phyloP scores from a whole-genome alignment of 2,113 vertebrate genomes.

The Pterocles orientalis region DNA sequence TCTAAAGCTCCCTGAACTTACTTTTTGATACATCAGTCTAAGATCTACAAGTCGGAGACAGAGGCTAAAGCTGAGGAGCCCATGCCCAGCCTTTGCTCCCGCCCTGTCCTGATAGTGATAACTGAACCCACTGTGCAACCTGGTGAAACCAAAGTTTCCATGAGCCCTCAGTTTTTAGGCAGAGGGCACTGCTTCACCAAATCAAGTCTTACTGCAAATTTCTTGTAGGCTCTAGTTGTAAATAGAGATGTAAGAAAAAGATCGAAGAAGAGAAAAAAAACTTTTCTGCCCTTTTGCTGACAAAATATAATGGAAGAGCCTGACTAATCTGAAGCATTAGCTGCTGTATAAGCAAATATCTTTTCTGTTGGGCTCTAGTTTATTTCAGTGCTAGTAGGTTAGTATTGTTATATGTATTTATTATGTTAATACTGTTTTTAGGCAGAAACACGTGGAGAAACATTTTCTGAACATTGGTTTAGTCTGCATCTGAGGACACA shows the following conservation, averaged over 20 bases:
- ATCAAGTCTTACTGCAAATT: background rate
- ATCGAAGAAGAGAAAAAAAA: background rate
- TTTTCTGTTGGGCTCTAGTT: background rate
- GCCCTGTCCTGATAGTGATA: background rate
- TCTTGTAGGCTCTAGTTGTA: background rate
- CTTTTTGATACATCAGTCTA: background rate
- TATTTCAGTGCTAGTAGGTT: background rate
- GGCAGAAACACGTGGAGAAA: background rate
- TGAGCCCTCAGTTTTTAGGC: rapidly evolving
- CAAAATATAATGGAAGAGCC: background rate
- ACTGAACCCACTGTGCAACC: background rate
- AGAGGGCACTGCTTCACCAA: background rate
- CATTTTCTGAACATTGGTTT: background rate
- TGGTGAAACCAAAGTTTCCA: background rate
- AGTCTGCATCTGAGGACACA: background rate
- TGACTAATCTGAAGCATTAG: background rate
- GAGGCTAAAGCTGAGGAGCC: background rate
- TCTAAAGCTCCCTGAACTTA: background rate
- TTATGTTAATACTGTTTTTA: background rate
- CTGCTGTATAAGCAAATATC: background rate
- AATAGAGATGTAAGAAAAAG: background rate
- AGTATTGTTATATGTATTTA: background rate
- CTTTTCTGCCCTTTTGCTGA: background rate
- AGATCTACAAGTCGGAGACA: background rate
- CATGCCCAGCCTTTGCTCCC: background rate